Conservation (phyloP, 2,888 invertebrate species). For the Adela reaumurella region DNA sequence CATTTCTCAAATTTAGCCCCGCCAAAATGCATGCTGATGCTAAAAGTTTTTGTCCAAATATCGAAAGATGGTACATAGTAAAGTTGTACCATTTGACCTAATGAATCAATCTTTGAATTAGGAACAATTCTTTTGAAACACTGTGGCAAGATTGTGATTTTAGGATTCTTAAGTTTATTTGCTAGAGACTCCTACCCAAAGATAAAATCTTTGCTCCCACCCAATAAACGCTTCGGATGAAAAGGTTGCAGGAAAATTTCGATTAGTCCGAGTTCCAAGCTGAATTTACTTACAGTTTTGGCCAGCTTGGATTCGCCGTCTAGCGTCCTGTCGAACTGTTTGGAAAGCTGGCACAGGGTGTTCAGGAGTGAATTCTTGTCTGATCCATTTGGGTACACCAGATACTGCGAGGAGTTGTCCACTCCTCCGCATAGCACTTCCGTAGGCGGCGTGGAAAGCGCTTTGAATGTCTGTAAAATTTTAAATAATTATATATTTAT, state of each 20-base stretch:
- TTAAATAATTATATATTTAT: background rate
- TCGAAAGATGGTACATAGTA: too few relatives aligned
- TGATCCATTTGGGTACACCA: constrained; percentile 20
- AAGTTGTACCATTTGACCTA: too few relatives aligned
- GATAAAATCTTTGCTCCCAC: constrained; percentile 5
- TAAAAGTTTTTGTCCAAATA: too few relatives aligned
- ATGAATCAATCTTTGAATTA: too few relatives aligned
- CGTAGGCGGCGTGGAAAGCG: constrained; percentile 27
- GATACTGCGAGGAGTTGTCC: constrained; percentile 20
- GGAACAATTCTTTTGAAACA: too few relatives aligned
- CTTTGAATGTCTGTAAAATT: constrained; percentile 29
- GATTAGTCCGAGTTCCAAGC: too few relatives aligned
- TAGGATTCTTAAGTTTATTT: too few relatives aligned
- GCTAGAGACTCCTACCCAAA: background rate
- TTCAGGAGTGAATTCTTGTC: constrained; percentile 17
- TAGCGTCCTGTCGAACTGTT: constrained; percentile 29
- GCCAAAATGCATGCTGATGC: too few relatives aligned
- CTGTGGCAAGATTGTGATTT: too few relatives aligned
- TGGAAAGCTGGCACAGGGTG: constrained; percentile 27
- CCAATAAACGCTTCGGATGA: too few relatives aligned
- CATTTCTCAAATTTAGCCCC: too few relatives aligned
- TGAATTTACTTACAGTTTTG: constrained; percentile 37
- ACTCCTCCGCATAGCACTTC: constrained; percentile 31
- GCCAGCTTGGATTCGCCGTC: constrained; percentile 26
- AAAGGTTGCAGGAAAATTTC: constrained; percentile 2